Evolutionary conservation across 2,113 vertebrate species (phyloP).

Genomic region (Chloropsis cyanopogon): DNA sequence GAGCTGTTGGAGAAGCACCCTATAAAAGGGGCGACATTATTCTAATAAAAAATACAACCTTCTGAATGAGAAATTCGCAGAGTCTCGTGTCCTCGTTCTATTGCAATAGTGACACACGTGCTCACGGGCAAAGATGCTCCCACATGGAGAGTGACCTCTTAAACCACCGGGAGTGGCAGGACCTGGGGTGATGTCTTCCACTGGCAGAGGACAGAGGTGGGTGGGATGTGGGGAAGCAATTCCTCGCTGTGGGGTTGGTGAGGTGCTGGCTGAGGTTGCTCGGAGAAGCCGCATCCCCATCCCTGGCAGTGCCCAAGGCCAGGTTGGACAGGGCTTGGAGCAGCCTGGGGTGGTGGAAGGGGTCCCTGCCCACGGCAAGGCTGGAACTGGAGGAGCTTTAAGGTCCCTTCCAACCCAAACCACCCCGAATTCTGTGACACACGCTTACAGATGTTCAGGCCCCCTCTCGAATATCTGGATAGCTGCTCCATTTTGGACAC

Average conservation of each 20-base stretch:
- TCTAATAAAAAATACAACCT: too few relatives aligned
- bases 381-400: neutral
- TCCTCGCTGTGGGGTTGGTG: neutral
- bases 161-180: neutral
- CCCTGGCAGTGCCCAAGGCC: neutral
- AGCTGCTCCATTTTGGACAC: neutral
- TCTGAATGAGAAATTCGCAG: too few relatives aligned
- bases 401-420: neutral
- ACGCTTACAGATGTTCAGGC: fast-evolving
- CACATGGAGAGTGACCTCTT: fast-evolving
- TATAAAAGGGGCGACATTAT: too few relatives aligned
- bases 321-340: neutral
- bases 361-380: neutral
- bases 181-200: fast-evolving
- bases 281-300: neutral
- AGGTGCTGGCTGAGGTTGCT: neutral
- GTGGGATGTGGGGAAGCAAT: neutral
- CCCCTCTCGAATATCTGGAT: neutral
- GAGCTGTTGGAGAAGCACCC: too few relatives aligned
- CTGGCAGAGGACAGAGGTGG: neutral
- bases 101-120: neutral
- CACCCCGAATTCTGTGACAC: fast-evolving
- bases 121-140: fast-evolving
- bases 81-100: too few relatives aligned
- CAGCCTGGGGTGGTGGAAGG: neutral